phyloP scores from a whole-genome alignment of 2,113 vertebrate genomes.

The Anoura caudifer region DNA sequence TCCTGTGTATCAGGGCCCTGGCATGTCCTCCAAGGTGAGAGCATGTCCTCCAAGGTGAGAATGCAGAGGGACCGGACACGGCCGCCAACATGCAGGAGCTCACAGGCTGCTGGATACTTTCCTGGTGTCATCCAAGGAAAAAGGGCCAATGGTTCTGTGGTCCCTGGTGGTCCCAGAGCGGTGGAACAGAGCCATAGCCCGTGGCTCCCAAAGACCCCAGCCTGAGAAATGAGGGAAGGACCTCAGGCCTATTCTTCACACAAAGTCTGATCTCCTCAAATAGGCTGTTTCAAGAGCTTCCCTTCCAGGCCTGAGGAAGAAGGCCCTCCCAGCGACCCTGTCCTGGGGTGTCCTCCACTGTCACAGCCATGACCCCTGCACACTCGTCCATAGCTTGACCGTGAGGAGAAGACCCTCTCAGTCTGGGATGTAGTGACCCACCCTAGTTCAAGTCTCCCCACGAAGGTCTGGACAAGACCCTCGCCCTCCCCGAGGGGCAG shows the following conservation, averaged over 20 bases:
- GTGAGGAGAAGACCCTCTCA: not conserved
- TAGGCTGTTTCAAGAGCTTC: not conserved
- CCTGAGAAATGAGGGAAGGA: not conserved
- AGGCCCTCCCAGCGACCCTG: not conserved
- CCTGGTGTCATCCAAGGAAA: not conserved
- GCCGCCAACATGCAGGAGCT: not conserved
- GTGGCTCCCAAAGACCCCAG: not conserved
- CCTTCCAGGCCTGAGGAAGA: not conserved
- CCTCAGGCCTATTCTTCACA: too few species aligned
- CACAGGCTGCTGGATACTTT: not conserved
- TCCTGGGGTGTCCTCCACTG: not conserved
- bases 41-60: not conserved
- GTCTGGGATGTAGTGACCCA: not conserved
- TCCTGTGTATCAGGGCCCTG: rapidly evolving
- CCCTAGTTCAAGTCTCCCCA: not conserved
- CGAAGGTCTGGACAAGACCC: not conserved
- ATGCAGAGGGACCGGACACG: not conserved
- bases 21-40: not conserved
- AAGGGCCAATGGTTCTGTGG: not conserved
- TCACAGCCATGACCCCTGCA: not conserved
- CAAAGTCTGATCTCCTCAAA: not conserved
- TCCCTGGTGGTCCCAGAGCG: rapidly evolving
- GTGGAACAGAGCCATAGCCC: not conserved
- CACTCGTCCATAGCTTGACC: not conserved
- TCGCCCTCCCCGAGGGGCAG: not conserved